phyloP scores from a whole-genome alignment of 2,797 vertebrate genomes.

The Etheostoma nigrum region DNA sequence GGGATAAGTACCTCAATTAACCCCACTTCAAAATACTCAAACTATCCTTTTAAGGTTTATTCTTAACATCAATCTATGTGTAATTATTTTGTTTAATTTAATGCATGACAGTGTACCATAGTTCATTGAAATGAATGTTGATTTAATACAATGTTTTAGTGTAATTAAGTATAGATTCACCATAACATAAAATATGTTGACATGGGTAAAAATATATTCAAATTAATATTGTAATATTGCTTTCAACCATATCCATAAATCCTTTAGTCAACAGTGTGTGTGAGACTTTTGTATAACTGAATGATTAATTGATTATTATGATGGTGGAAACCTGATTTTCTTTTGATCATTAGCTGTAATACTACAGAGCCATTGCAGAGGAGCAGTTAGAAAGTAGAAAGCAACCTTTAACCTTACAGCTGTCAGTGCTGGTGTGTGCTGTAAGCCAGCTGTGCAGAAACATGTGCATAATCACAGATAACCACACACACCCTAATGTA shows the following conservation, averaged over 20 bases:
- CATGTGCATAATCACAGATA: conserved; percentile 22
- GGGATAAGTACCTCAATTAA: too few species aligned
- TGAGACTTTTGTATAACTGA: background rate
- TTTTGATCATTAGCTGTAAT: background rate
- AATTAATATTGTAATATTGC: background rate
- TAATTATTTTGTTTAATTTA: background rate
- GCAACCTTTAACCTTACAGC: conserved; percentile 48
- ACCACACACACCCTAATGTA: background rate
- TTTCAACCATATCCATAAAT: background rate
- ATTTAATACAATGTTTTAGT: background rate
- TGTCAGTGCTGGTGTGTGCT: conserved; percentile 24
- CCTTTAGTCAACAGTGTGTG: background rate
- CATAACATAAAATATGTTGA: background rate
- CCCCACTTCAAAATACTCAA: too few species aligned
- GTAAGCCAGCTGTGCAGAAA: conserved; percentile 39
- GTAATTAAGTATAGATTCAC: background rate
- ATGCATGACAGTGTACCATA: background rate
- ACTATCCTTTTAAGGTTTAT: background rate
- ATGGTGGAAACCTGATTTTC: background rate
- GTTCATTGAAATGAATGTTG: background rate
- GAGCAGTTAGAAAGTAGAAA: conserved; percentile 22
- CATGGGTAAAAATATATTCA: background rate
- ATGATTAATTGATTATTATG: background rate
- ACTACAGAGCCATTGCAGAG: background rate
- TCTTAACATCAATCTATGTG: background rate